Evolutionary conservation across 1,140 invertebrate genomes (phyloP).

Genomic region (Drosophila nebulosa): DNA sequence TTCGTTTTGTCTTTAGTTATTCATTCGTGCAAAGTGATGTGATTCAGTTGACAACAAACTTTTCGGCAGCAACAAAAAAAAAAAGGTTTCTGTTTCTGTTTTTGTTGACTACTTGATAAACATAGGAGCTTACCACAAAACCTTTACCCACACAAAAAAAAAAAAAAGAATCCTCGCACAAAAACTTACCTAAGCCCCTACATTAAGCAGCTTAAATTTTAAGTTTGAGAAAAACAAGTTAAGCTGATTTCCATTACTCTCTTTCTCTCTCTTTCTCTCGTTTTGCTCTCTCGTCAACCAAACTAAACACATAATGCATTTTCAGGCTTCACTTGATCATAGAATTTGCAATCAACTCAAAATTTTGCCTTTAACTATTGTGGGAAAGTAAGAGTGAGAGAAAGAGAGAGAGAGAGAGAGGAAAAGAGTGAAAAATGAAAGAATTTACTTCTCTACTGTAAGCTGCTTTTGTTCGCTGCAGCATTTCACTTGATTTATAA

Average conservation of each 20-base stretch:
- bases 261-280: background rate
- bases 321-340: constrained; percentile 1
- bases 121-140: background rate
- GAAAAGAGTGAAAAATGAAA: background rate
- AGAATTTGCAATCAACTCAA: background rate
- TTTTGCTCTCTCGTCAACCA: background rate
- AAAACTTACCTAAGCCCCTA: background rate
- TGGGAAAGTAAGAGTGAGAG: background rate
- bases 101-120: background rate
- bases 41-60: constrained; percentile 29
- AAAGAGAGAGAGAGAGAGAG: background rate
- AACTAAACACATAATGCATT: constrained; percentile 8
- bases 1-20: constrained; percentile 3
- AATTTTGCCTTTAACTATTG: background rate
- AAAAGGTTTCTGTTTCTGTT: too few relatives aligned
- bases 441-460: background rate
- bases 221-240: constrained; percentile 2
- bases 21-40: constrained; percentile 42
- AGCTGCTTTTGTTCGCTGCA: background rate
- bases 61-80: too few relatives aligned
- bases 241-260: background rate
- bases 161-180: background rate
- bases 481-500: constrained; percentile 4
- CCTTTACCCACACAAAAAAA: background rate
- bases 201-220: background rate